Base-by-base conservation (phyloP, 2,113 vertebrate species). In the Gobio gobio region DNA sequence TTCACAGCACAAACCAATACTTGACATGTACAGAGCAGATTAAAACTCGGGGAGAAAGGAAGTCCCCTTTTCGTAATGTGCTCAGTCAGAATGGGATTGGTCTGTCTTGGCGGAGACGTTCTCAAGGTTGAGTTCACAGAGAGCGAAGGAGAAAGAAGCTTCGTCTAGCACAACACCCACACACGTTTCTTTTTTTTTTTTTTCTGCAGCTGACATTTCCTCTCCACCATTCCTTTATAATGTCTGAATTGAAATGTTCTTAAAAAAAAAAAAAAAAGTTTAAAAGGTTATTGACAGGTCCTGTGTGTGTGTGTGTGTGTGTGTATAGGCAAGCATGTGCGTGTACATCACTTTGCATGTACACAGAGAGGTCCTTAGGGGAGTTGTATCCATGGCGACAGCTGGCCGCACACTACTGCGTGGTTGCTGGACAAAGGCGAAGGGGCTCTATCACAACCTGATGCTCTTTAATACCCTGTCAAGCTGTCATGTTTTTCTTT, bases 381-480 rank as follows among this genome's bases (percentile, higher is more conserved):
- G 81, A 73, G 81, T 66, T 88, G 89, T 90, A 90, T 86, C 89
- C 89, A 88, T 90, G 87, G 87, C 45, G 86, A 90, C 83, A 88
- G 86, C 72, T 78, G 87, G 82, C 87, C 82, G 84, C 87, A 84
- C 82, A 51, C 74, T 82, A 76, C 79, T 73, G 70, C 64, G 81
- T 83, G 33, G 85, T 82, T 88, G 75, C 72, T 54, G 82, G 83
- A 81, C 70, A 83, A 85, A 89, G 63, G 79, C 58, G 68, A 83
- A 78, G 78, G 63, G 68, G 68, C 85, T 79, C 78, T n/a, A 63
- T 88, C 86, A 88, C 56, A 86, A 83, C 72, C 84, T 40, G 78
- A 64, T 36, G 77, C 77, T 81, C 74, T 81, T 74, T 76, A 84
- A 86, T 83, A 82, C 83, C 85, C 85, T 78, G 87, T 87, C 88